phyloP scores from a whole-genome alignment of 2,113 vertebrate species.

The Phalacrocorax pelagicus region DNA sequence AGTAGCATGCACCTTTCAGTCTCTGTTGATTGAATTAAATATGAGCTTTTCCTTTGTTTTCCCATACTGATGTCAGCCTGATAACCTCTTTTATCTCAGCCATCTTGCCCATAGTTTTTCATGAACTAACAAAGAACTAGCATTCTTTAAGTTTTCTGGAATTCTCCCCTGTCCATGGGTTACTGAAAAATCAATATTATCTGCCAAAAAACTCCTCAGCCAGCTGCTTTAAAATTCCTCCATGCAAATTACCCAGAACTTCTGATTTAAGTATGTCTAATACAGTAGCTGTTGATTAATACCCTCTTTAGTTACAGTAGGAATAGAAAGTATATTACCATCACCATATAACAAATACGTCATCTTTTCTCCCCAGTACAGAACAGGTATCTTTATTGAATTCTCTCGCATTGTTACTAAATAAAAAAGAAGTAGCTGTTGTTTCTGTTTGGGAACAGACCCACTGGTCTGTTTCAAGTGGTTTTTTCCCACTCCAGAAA shows the following conservation, averaged over 20 bases:
- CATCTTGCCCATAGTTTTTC: neutral
- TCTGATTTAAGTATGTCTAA: constrained; percentile 60
- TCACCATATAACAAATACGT: constrained; percentile 26
- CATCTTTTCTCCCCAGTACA: neutral
- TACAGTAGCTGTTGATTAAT: constrained; percentile 62
- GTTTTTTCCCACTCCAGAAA: neutral
- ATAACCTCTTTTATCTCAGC: neutral
- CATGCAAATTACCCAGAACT: constrained; percentile 63
- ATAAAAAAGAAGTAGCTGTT: neutral
- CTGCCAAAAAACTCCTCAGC: constrained; percentile 11
- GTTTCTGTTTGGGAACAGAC: neutral
- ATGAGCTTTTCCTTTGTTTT: neutral
- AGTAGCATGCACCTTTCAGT: neutral
- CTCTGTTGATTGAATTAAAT: neutral
- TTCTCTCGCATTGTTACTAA: neutral
- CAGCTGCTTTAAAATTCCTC: constrained; percentile 47
- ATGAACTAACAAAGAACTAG: neutral
- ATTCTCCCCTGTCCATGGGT: neutral
- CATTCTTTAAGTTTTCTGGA: neutral
- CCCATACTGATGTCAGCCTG: neutral
- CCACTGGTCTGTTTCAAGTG: neutral
- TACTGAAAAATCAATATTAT: constrained; percentile 8
- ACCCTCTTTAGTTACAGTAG: constrained; percentile 59
- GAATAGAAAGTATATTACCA: constrained; percentile 37
- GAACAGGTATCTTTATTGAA: neutral